Conservation (phyloP, 2,888 invertebrate genomes). For the Drosophila neotestacea region DNA sequence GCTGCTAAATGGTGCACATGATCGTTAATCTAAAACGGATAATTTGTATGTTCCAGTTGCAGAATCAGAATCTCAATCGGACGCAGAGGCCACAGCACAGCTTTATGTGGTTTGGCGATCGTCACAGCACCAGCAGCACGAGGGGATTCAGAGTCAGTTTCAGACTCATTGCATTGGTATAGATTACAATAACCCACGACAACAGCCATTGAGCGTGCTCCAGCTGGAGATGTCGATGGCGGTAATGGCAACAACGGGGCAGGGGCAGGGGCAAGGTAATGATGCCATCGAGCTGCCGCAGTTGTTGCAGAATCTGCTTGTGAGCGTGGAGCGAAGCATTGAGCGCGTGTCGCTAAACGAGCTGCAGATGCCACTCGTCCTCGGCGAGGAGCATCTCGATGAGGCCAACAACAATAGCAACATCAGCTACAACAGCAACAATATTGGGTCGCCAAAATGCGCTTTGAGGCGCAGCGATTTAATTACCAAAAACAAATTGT, state of each 20-base stretch:
- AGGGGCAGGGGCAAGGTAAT: slow-evolving; percentile 69
- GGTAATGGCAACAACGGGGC: slow-evolving; percentile 64
- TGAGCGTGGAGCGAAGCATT: slow-evolving; percentile 90
- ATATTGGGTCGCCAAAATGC: slow-evolving; percentile 85
- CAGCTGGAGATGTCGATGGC: slow-evolving; percentile 82
- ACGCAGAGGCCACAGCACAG: slow-evolving; percentile 59
- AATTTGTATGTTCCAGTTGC: slow-evolving; percentile 27
- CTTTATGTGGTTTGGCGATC: slow-evolving; percentile 84
- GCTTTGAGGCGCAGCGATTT: slow-evolving; percentile 85
- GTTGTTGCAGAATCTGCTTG: slow-evolving; percentile 88
- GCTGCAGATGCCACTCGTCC: slow-evolving; percentile 87
- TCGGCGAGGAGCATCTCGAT: slow-evolving; percentile 82
- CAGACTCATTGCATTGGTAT: slow-evolving; percentile 83
- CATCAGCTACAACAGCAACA: slow-evolving; percentile 56
- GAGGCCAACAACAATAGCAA: slow-evolving; percentile 56
- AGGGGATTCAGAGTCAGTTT: slow-evolving; percentile 50
- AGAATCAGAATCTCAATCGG: slow-evolving; percentile 51
- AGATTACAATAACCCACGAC: slow-evolving; percentile 78
- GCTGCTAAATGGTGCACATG: not conserved
- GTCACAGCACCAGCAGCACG: slow-evolving; percentile 47
- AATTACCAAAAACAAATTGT: slow-evolving; percentile 85
- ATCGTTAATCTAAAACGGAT: slow-evolving; percentile 24
- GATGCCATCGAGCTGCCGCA: slow-evolving; percentile 86
- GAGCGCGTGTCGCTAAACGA: slow-evolving; percentile 89
- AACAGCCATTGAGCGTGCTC: slow-evolving; percentile 82